A percentile compares a stretch with the other conserved stretches of the same genome.
Evolutionary conservation across 2,888 invertebrate species (phyloP).

Genomic region (Aphodius granarius): DNA sequence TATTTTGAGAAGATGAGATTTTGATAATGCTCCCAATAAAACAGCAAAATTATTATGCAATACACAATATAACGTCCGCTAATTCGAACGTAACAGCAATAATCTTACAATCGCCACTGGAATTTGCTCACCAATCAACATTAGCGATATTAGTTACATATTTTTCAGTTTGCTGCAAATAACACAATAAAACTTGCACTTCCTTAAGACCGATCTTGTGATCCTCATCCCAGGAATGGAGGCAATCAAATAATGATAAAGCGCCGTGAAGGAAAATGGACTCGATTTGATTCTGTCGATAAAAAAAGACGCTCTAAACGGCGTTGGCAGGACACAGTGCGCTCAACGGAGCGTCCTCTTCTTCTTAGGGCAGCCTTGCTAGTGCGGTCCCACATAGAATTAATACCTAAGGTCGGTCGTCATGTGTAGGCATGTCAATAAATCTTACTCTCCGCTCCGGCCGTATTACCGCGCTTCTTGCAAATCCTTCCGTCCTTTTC

Average conservation of each 20-base stretch:
- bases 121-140: no score
- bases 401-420: constrained; percentile 42
- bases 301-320: neutral
- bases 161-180: neutral
- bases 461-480: constrained; percentile 39
- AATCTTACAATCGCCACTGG: no score
- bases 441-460: constrained; percentile 39
- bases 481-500: constrained; percentile 36
- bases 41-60: no score
- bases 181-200: neutral
- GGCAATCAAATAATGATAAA: neutral
- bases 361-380: neutral
- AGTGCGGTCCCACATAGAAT: constrained; percentile 31
- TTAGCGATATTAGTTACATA: no score
- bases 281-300: neutral
- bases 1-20: no score
- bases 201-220: neutral
- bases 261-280: neutral
- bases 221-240: neutral
- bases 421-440: constrained; percentile 44
- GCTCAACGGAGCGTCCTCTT: neutral
- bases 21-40: no score
- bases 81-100: no score
- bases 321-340: neutral
- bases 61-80: no score